phyloP scores from a whole-genome alignment of 2,797 vertebrate species.

The Danio aesculapii region DNA sequence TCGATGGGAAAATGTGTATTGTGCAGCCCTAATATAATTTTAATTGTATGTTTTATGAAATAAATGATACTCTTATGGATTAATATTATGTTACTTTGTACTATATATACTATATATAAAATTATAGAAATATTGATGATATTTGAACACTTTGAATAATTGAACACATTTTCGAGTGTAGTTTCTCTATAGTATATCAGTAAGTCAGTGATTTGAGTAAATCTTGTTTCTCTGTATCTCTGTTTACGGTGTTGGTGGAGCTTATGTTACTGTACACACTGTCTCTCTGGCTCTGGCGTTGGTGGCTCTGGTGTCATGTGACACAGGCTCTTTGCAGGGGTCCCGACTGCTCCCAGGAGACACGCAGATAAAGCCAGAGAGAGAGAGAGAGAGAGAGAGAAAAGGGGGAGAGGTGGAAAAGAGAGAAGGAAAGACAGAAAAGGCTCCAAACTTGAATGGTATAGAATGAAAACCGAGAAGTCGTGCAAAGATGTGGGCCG shows the following conservation, averaged over 20 bases:
- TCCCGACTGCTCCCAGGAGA: slow-evolving; percentile 42
- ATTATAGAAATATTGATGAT: too few relatives aligned
- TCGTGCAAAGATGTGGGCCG: slow-evolving; percentile 15
- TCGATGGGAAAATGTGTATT: too few relatives aligned
- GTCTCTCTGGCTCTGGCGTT: slow-evolving; percentile 15
- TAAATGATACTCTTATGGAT: too few relatives aligned
- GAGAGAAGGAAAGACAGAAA: slow-evolving; percentile 53
- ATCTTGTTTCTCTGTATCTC: slow-evolving; percentile 14
- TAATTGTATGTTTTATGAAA: too few relatives aligned
- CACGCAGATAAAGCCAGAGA: slow-evolving; percentile 53
- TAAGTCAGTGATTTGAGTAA: not conserved
- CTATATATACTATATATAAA: too few relatives aligned
- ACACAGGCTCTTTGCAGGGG: slow-evolving; percentile 52
- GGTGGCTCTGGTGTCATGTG: slow-evolving; percentile 53
- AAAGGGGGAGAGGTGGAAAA: slow-evolving; percentile 63
- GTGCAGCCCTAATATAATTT: too few relatives aligned
- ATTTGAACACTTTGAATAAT: too few relatives aligned
- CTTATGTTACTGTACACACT: slow-evolving; percentile 9
- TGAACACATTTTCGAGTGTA: too few relatives aligned
- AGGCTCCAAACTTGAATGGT: slow-evolving; percentile 40
- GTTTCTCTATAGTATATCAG: too few relatives aligned
- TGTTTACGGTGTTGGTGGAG: slow-evolving; percentile 27
- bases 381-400: slow-evolving; percentile 55
- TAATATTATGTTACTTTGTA: too few relatives aligned
- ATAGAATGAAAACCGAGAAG: slow-evolving; percentile 46